phyloP scores from a whole-genome alignment of 2,888 invertebrate genomes.

The Schrankia costaestrigalis region DNA sequence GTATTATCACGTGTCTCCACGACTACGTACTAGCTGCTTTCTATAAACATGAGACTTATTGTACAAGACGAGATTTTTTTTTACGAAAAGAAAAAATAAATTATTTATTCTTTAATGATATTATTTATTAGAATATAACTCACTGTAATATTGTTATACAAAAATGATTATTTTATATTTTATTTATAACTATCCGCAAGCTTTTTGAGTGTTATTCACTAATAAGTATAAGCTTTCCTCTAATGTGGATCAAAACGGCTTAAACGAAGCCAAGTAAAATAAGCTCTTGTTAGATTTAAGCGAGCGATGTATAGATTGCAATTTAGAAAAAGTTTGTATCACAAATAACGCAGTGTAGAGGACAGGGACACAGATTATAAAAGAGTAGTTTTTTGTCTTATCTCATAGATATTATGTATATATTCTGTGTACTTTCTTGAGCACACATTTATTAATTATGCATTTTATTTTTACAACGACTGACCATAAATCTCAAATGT shows the following conservation, averaged over 20 bases:
- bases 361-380: conserved; percentile 10
- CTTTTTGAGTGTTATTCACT: conserved; percentile 44
- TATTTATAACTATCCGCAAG: conserved; percentile 24
- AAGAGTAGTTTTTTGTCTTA: too few relatives aligned
- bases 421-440: too few relatives aligned
- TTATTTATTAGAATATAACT: conserved; percentile 21
- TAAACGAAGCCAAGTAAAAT: conserved; percentile 49
- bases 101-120: conserved; percentile 13
- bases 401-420: too few relatives aligned
- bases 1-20: too few relatives aligned
- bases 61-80: too few relatives aligned
- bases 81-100: too few relatives aligned
- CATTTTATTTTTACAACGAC: too few relatives aligned
- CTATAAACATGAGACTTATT: too few relatives aligned
- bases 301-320: conserved; percentile 55
- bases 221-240: conserved; percentile 47
- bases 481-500: too few relatives aligned
- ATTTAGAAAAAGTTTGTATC: conserved; percentile 46
- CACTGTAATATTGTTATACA: conserved; percentile 24
- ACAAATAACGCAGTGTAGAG: conserved; percentile 26
- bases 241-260: conserved; percentile 61
- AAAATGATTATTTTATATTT: conserved; percentile 13
- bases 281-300: conserved; percentile 63
- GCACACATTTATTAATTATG: too few relatives aligned
- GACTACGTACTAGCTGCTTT: too few relatives aligned